Percentiles rank a stretch among this genome's conserved stretches.
phyloP scores from a whole-genome alignment of 2,113 vertebrate species.

The Tamias sibiricus region DNA sequence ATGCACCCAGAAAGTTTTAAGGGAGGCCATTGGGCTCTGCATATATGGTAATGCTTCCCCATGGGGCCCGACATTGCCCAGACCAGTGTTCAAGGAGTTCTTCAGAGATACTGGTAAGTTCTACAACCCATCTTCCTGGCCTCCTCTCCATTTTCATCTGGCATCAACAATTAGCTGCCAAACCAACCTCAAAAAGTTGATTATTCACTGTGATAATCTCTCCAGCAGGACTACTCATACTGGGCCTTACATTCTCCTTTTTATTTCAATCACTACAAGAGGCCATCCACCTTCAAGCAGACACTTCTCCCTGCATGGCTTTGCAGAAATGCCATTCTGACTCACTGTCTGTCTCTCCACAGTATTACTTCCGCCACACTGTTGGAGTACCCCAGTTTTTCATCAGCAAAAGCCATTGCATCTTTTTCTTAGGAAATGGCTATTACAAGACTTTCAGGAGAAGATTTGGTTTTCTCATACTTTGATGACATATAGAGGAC shows the following conservation, averaged over 20 bases:
- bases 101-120: not conserved
- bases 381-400: not conserved
- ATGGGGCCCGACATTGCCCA: accelerated
- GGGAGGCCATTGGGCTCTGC: not conserved
- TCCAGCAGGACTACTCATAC: not conserved
- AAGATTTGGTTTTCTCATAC: not conserved
- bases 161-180: not conserved
- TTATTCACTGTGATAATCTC: not conserved
- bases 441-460: not conserved
- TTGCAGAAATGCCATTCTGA: not conserved
- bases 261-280: not conserved
- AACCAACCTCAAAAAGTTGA: not conserved
- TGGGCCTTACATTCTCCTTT: not conserved
- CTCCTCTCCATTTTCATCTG: not conserved
- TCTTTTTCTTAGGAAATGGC: not conserved
- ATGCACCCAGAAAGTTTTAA: not conserved
- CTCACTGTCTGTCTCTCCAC: not conserved
- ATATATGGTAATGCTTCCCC: not conserved
- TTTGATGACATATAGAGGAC: not conserved
- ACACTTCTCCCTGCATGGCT: not conserved
- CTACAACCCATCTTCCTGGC: not conserved
- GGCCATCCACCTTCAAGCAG: not conserved
- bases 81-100: not conserved
- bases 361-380: not conserved
- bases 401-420: not conserved